Evolutionary conservation across 2,797 vertebrate species (phyloP), one percentile per base, ranked within the genome.

Genomic region (Cynopterus sphinx): DNA sequence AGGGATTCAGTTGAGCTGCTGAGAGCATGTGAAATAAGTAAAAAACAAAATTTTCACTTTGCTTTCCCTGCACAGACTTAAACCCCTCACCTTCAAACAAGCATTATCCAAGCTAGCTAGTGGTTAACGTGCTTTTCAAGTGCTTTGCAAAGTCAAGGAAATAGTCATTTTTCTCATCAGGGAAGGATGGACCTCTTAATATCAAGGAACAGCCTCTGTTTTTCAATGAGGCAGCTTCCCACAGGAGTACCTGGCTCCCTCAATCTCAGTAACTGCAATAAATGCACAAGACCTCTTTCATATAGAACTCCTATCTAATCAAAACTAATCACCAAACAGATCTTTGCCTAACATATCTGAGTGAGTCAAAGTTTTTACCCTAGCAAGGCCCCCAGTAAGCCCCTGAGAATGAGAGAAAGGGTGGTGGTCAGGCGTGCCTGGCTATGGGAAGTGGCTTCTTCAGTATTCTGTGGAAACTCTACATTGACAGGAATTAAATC

Each of bases 251-350:
- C 73, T 97, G 96, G 82, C 43, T 79, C 67, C 59, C 90, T 96
- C 97, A 97, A 97, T 97, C 96, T 97, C 84, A 89, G 12, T 92
- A 90, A 77, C 49, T 91, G 89, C 91, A 96, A 97, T 96, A 97
- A 97, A 33, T 55, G 70, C 28, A 95, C 96, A 95, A 98, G 90
- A 75, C 43, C 75, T 61, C 90, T 96, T 96, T 95, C 97, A 90
- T 96, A 90, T 87, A 78, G 61, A 88, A 96, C 92, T 95, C 96
- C 39, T 95, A 90, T 83, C 95, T 96, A 91, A 97, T 97, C 90
- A 94, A 96, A 96, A 96, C 49, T 92, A 97, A 94, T 97, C 95
- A 43, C 96, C 68, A 91, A 96, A 85, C 71, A 90, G 92, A 98
- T 97, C 85, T 97, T 94, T 92, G 77, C 85, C 78, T 90, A 79